Evolutionary conservation across 1,140 invertebrate species (phyloP).

Genomic region (Danaus plexippus): DNA sequence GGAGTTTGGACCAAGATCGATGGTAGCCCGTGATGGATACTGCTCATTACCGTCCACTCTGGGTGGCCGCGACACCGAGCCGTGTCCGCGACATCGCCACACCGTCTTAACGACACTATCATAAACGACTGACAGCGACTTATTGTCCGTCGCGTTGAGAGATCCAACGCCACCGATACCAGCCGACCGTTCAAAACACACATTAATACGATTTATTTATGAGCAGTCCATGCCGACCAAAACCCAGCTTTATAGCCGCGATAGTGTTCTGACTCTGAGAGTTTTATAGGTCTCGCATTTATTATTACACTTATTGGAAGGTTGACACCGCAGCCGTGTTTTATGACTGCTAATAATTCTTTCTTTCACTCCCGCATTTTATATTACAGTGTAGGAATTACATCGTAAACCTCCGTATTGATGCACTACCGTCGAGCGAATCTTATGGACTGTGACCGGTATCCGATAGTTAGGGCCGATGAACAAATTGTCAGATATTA

Average conservation of each 20-base stretch:
- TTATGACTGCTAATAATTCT: constrained; percentile 58
- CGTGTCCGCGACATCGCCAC: constrained; percentile 24
- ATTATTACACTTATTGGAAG: constrained; percentile 51
- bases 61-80: constrained; percentile 36
- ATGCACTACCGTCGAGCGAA: constrained; percentile 16
- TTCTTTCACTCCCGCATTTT: constrained; percentile 52
- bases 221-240: constrained; percentile 38
- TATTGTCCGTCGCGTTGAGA: constrained; percentile 46
- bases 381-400: constrained; percentile 31
- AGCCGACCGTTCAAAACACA: constrained; percentile 46
- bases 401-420: constrained; percentile 32
- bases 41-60: constrained; percentile 46
- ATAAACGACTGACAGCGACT: constrained; percentile 52
- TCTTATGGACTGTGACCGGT: constrained; percentile 19
- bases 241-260: constrained; percentile 39
- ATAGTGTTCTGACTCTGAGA: constrained; percentile 34
- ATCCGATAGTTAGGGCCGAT: constrained; percentile 32
- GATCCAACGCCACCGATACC: constrained; percentile 43
- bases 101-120: constrained; percentile 41
- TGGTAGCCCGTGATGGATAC: constrained; percentile 57
- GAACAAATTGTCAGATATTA: constrained; percentile 51
- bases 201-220: constrained; percentile 67
- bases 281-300: constrained; percentile 54
- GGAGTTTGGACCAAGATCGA: constrained; percentile 17
- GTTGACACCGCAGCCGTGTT: constrained; percentile 52